phyloP scores from a whole-genome alignment of 2,113 vertebrate genomes.

The Austrofundulus limnaeus region DNA sequence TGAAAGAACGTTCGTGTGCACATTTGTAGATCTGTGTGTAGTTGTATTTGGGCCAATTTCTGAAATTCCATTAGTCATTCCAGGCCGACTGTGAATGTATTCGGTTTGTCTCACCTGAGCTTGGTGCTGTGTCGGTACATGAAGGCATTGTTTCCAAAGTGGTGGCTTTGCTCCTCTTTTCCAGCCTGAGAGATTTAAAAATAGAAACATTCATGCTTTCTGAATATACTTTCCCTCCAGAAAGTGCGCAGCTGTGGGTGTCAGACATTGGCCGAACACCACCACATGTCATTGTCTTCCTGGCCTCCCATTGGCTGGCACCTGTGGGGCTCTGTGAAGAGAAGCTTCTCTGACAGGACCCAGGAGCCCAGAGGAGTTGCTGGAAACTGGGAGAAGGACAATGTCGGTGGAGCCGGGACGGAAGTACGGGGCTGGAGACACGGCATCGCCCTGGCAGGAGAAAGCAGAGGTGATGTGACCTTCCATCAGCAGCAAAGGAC shows the following conservation, averaged over 20 bases:
- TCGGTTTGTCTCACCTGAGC: constrained; percentile 23
- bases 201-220: constrained; percentile 79
- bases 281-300: constrained; percentile 59
- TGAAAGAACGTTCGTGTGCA: constrained; percentile 17
- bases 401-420: constrained; percentile 52
- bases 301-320: constrained; percentile 73
- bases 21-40: constrained; percentile 5
- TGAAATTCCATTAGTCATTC: constrained; percentile 24
- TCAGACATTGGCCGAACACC: constrained; percentile 62
- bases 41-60: constrained; percentile 12
- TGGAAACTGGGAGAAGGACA: constrained; percentile 71
- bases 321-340: constrained; percentile 77
- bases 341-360: constrained; percentile 78
- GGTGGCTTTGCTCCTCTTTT: constrained; percentile 69
- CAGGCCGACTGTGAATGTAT: constrained; percentile 8
- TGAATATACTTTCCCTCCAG: constrained; percentile 77
- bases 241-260: constrained; percentile 69
- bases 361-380: constrained; percentile 75
- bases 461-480: constrained; percentile 51
- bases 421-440: constrained; percentile 25
- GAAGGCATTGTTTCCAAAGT: constrained; percentile 69
- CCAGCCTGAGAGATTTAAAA: constrained; percentile 75
- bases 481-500: constrained; percentile 44
- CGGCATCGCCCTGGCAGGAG: constrained; percentile 40
- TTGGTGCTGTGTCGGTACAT: constrained; percentile 36